Base-by-base conservation (phyloP, 2,113 vertebrate genomes). In the Prietella phreatophila region DNA sequence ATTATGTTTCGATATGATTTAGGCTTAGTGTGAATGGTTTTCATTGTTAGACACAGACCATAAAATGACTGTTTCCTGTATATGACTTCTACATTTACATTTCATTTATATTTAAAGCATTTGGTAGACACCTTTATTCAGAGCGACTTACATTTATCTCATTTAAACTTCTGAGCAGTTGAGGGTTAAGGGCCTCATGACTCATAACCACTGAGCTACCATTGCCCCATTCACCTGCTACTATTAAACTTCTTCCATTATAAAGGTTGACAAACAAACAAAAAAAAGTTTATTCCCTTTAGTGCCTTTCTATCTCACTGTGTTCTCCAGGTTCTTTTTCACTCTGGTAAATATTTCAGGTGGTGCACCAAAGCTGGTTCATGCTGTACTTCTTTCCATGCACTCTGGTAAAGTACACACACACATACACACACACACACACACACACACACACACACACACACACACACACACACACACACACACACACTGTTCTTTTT, bases 281-380 rank as follows among this genome's bases (percentile, higher is more conserved):
- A 76, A 47, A 47, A 10, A n/a, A 2, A 17, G 22, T 63, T 83
- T 65, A 65, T 63, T 83, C 82, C 36, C 9, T 50, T 25, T 14
- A 8, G 25, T 14, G 0, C 7, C 25, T 65, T 22, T 19, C 82
- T 47, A 17, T 61, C 60, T 50, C 39, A 50, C 25, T 17, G 82
- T 65, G 82, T 65, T 30, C 61, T 67, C 82, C 27, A 50, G 61
- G 39, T 65, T 65, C 42, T 83, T 25, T 83, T 83, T 83, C 61
- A 67, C 82, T 30, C 27, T 65, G 60, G 82, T 83, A 67, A 83
- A 83, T 83, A 83, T 83, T 83, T 83, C 61, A 83, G 42, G 19
- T 65, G 11, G 33, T 83, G 61, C 39, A 63, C 25, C 22, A 47
- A 63, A 8, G 58, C 14, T 19, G 50, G 27, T 53, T 30, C 50